Evolutionary conservation across 2,888 invertebrate genomes (phyloP), one percentile per base, ranked within the genome.

Genomic region (Capitulum mitella): DNA sequence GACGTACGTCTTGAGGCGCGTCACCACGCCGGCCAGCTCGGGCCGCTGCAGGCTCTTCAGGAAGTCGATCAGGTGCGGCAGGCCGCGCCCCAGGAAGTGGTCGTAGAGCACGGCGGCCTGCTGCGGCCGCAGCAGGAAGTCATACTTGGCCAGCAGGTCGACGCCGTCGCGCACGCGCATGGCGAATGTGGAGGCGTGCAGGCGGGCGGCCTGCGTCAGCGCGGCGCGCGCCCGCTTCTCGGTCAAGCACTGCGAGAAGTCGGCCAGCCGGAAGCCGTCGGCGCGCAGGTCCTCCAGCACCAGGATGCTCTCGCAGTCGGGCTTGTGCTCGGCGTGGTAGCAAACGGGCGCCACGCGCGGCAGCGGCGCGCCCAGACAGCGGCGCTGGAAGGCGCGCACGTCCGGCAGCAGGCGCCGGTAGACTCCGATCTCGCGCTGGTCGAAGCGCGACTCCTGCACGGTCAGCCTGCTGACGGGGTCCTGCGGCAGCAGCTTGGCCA

Each of bases 381-480:
- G 34, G 6, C 43, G 32, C 8, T 76, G 80, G 87, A 82, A 2
- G 87, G 87, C 78, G 84, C 87, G 14, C 85, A 83, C 46, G 84
- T 84, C 40, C 86, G 88, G 82, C 81, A 87, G 86, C 79, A 86
- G 85, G 79, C 86, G 85, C 0, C 92, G 93, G 85, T 93, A 93
- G 86, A 93, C 93, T 82, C 92, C 89, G 83, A 93, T 93, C 86
- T 93, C 93, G 80, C 93, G 88, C 10, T 92, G 89, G 85, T 93
- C 93, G 84, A 93, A 93, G 85, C 93, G 92, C 1, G 92, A 92
- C 85, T 93, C 92, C 40, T 92, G 92, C 80, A 93, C 92, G 85
- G 93, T 93, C 82, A 91, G 90, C 78, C 93, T 87, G 81, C 91
- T 92, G 85, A 92, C 93, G 0, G 92, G 92, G 85, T 93, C 93